Evolutionary conservation across 2,797 vertebrate genomes (phyloP).

Genomic region (Netta rufina): DNA sequence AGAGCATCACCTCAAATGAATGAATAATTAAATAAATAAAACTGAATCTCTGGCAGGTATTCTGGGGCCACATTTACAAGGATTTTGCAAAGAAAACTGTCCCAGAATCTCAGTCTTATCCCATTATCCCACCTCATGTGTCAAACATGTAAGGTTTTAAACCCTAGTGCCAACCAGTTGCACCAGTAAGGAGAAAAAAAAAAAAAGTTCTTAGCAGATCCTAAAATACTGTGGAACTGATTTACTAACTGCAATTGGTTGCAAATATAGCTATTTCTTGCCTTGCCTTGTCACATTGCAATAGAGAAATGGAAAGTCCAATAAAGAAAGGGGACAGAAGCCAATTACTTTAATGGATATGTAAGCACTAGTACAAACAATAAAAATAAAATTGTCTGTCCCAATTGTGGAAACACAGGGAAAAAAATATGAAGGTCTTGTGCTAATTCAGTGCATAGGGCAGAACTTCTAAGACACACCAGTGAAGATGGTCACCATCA

Average conservation of each 20-base stretch:
- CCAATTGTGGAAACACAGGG: not conserved
- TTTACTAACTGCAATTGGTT: not conserved
- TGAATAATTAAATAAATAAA: no score
- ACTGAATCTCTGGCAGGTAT: fast-evolving
- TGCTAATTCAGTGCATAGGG: not conserved
- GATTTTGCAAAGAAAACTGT: not conserved
- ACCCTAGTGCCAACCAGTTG: no score
- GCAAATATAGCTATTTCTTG: not conserved
- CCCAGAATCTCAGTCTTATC: not conserved
- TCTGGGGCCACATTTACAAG: not conserved
- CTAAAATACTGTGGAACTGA: not conserved
- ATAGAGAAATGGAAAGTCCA: not conserved
- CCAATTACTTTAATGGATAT: not conserved
- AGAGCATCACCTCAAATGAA: not conserved
- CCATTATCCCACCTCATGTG: not conserved
- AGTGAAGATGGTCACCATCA: not conserved
- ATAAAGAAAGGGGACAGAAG: not conserved
- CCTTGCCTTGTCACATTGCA: not conserved
- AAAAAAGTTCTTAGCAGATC: not conserved
- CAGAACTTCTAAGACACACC: not conserved
- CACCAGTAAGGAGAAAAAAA: not conserved
- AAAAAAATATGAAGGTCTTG: not conserved
- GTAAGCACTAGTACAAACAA: not conserved
- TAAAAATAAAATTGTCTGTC: not conserved
- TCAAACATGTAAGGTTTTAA: not conserved